Percentiles rank a stretch among this genome's conserved stretches.
Evolutionary conservation across 2,888 invertebrate genomes (phyloP).

Genomic region (Diarsia rubi): DNA sequence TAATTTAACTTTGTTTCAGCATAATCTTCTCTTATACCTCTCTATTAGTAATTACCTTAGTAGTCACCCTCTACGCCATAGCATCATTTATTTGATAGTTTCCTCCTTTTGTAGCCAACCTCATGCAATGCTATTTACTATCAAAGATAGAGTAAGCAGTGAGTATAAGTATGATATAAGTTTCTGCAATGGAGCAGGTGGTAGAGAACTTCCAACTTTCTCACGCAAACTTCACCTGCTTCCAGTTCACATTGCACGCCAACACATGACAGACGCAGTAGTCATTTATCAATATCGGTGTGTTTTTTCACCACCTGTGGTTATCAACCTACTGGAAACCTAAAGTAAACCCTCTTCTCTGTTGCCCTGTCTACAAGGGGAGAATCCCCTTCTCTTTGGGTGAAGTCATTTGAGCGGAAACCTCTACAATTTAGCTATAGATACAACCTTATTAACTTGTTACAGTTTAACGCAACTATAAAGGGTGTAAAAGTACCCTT

Average conservation of each 20-base stretch:
- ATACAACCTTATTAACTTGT: not conserved
- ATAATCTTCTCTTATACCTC: not conserved
- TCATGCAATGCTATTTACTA: not conserved
- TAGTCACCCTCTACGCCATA: not conserved
- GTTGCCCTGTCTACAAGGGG: not conserved
- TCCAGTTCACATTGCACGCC: not conserved
- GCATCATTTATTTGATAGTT: not conserved
- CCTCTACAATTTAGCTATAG: not conserved
- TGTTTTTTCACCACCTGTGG: not conserved
- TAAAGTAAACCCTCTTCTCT: not conserved
- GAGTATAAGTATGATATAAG: not conserved
- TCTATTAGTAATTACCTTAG: not conserved
- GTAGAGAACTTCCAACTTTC: conserved; percentile 26
- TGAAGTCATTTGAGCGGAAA: not conserved
- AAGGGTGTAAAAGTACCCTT: too few species aligned
- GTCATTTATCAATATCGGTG: conserved; percentile 18
- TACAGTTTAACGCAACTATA: not conserved
- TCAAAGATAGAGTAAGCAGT: not conserved
- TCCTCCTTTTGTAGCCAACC: not conserved
- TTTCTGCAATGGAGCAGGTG: conserved; percentile 21
- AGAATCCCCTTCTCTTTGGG: too few species aligned
- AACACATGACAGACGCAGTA: conserved; percentile 28
- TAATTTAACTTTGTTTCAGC: not conserved
- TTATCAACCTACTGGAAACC: not conserved
- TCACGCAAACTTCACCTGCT: conserved; percentile 30